These are phyloP conservation scores for Crenichthys baileyi DNA, from an alignment of 2,797 vertebrate species.

Conservation along the genomic window DNA sequence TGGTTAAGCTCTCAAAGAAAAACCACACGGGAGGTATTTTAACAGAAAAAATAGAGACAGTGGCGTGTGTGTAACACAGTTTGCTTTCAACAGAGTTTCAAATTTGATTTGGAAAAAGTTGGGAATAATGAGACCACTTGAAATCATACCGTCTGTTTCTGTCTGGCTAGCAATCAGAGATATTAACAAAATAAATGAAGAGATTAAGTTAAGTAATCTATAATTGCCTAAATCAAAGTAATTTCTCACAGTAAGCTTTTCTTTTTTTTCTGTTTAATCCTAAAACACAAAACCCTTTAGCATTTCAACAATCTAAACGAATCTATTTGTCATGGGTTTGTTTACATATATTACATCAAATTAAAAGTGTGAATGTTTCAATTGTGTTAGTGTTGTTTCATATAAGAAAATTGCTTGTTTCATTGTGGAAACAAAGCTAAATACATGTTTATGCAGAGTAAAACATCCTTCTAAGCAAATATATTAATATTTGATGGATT, in stretches of 20 bases:
- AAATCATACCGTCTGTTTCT: slow-evolving; percentile 24
- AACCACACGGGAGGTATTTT: slow-evolving; percentile 48
- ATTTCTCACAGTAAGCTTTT: background rate
- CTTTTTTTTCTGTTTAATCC: background rate
- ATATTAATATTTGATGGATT: slow-evolving; percentile 80
- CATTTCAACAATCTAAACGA: background rate
- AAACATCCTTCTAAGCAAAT: slow-evolving; percentile 73
- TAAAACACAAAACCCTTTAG: background rate
- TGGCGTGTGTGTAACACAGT: slow-evolving; percentile 18
- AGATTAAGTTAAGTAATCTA: background rate
- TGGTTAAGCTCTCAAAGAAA: slow-evolving; percentile 23
- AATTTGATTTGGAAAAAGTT: slow-evolving; percentile 31
- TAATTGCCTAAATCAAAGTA: background rate
- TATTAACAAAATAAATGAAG: background rate
- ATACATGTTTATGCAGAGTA: slow-evolving; percentile 62
- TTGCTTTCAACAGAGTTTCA: slow-evolving; percentile 28
- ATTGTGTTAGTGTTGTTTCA: slow-evolving; percentile 24
- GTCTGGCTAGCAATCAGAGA: background rate
- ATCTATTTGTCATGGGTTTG: background rate
- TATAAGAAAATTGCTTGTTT: slow-evolving; percentile 28
- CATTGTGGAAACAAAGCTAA: slow-evolving; percentile 55
- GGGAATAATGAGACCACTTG: slow-evolving; percentile 19
- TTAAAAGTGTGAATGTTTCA: background rate
- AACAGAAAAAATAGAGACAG: slow-evolving; percentile 52
- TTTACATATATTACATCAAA: slow-evolving; percentile 4